Evolutionary conservation across 2,797 vertebrate species (phyloP), one percentile per base, ranked within the genome.

Genomic region (Pseudotriccus pelzelni): DNA sequence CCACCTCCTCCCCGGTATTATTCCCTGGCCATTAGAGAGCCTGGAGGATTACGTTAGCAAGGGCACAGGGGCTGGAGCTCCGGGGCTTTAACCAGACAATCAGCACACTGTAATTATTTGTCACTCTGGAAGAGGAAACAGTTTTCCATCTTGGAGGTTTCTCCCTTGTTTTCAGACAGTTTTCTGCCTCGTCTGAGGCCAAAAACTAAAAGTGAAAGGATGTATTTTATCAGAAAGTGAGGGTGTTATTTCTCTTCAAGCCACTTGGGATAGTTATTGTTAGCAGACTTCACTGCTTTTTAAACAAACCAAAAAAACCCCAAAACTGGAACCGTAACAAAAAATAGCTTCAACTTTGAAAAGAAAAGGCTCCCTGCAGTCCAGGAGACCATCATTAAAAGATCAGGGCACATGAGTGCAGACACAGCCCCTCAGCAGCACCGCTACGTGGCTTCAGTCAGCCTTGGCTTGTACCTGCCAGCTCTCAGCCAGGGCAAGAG

Each of bases 381-480:
- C 47, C 60, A 46, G 25, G 27, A 59, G 5, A 64, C 8, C n/a
- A 16, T 7, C 3, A 37, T 3, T 4, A 36, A 52, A 56, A 75
- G 15, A 24, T 0, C 8, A 8, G 8, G 8, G 22, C 8, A 56
- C 10, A 12, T 34, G 15, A 14, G 2, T 27, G 14, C 12, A 39
- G 44, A 10, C 9, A 6, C 1, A 44, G 19, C 32, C 49, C 36
- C 16, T 36, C 1, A 2, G 39, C 19, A 68, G 55, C 55, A 52
- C 22, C 1, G 1, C 21, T 10, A 6, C 4, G 0, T 13, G 27
- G 27, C 32, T 64, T 30, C 27, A 2, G 5, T 15, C 32, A n/a
- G 46, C 32, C 46, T 37, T 36, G n/a, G 18, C 68, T 84, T 27
- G 28, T 14, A 32, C 12, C 18, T 2, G 2, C 34, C 36, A 28